Evolutionary conservation across 2,113 vertebrate genomes (phyloP), one percentile per base, ranked within the genome.

Genomic region (Willisornis vidua): DNA sequence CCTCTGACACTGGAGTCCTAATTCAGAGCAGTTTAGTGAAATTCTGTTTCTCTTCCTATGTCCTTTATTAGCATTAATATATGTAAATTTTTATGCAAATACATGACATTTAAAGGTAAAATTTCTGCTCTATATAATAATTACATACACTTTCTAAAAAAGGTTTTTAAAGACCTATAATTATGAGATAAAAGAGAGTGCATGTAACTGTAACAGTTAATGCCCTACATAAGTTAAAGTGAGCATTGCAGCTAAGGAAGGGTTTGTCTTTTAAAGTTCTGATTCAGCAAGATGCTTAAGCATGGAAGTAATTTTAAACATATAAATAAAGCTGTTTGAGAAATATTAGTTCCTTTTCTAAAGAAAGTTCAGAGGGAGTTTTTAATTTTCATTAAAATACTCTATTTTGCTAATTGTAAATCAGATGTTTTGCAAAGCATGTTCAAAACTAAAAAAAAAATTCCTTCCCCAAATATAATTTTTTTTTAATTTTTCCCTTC

Each of bases 81-180:
- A 91, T 91, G 87, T 51, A 91, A 81, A 17, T 78, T 91, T 93
- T 76, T 33, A 88, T 79, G 80, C 73, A 92, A 83, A 73, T 75
- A 4, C 16, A 5, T 65, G 43, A 78, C 57, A 94, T 75, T 91
- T 86, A 80, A 71, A 94, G 52, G 67, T 75, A 87, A 94, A 91
- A 93, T 2, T 11, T 55, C 82, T 6, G 4, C 51, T 91, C 76
- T 63, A 67, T 78, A 74, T 65, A 85, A 89, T 85, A 80, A 91
- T 55, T 71, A 41, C 15, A 85, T 18, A 55, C 3, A 51, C 15
- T 72, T 89, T 46, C 25, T 1, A 37, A 73, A 91, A 59, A 84
- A 13, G 18, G 46, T 20, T 76, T 95, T 89, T 35, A 78, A 94
- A 91, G 55, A 71, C 54, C 61, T 86, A 7, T 72, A 96, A 91